Conservation (phyloP, 2,113 vertebrate genomes). For the Cyprinodon tularosa region DNA sequence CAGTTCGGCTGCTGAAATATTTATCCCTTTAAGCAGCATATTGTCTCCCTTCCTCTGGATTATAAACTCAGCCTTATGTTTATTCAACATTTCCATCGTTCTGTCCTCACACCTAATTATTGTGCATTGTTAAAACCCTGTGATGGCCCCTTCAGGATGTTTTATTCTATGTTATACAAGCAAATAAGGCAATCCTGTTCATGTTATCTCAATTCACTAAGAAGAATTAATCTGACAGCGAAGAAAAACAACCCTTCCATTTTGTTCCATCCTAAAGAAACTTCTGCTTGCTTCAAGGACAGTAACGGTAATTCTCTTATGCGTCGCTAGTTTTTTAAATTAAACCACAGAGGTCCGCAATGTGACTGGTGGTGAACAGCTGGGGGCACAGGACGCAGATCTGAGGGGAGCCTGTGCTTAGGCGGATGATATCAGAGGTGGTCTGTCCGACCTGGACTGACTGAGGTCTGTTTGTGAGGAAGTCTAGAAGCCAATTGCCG, state of each 20-base stretch:
- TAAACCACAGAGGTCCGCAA: background rate
- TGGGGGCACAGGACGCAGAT: no score
- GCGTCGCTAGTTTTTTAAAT: background rate
- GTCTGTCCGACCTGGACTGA: no score
- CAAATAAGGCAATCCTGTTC: background rate
- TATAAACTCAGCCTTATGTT: background rate
- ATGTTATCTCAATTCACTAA: background rate
- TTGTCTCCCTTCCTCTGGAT: background rate
- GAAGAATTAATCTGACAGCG: no score
- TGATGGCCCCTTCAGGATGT: background rate
- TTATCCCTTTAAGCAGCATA: background rate
- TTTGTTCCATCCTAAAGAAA: no score
- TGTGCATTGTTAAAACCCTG: conserved; percentile 1
- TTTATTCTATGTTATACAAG: background rate
- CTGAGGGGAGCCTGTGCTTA: no score
- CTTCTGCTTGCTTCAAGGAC: background rate
- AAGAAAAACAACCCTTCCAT: no score
- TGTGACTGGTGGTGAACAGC: no score
- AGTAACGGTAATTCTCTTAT: background rate
- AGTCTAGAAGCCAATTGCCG: no score
- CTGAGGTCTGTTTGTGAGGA: no score
- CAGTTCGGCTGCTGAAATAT: no score
- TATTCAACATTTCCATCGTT: conserved; percentile 4
- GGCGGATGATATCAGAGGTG: no score
- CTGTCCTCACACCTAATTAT: conserved; percentile 12